Evolutionary conservation across 2,113 vertebrate species (phyloP).

Genomic region (Ailurus styani): DNA sequence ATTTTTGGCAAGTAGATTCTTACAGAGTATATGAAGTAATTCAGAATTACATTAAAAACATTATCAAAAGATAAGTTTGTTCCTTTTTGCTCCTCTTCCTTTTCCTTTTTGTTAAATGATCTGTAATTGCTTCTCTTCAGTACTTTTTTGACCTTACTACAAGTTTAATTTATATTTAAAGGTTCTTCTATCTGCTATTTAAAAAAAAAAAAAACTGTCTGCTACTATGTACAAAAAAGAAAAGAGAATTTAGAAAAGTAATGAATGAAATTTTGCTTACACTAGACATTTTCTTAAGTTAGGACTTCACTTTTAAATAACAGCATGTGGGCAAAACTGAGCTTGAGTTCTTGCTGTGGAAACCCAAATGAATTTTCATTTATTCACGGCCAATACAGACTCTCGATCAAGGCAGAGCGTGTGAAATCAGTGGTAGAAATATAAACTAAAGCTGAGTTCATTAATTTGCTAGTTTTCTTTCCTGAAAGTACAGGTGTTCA

Average conservation of each 20-base stretch:
- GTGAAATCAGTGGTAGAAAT: background rate
- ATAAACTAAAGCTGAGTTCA: background rate
- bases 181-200: background rate
- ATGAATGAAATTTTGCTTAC: background rate
- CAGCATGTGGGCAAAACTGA: background rate
- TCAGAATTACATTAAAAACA: slow-evolving; percentile 6
- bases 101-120: background rate
- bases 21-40: background rate
- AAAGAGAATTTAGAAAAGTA: slow-evolving; percentile 16
- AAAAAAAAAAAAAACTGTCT: background rate
- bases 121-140: background rate
- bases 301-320: background rate
- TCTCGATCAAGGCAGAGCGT: background rate
- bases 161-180: slow-evolving; percentile 21
- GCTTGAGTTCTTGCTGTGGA: background rate
- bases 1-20: background rate
- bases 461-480: background rate
- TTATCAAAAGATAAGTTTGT: background rate
- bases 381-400: background rate
- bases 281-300: background rate
- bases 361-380: slow-evolving; percentile 21
- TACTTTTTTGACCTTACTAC: background rate
- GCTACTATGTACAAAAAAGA: background rate
- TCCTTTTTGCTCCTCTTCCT: background rate
- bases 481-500: background rate